Evolutionary conservation across 2,797 vertebrate genomes (phyloP).

Genomic region (Margarornis squamiger): DNA sequence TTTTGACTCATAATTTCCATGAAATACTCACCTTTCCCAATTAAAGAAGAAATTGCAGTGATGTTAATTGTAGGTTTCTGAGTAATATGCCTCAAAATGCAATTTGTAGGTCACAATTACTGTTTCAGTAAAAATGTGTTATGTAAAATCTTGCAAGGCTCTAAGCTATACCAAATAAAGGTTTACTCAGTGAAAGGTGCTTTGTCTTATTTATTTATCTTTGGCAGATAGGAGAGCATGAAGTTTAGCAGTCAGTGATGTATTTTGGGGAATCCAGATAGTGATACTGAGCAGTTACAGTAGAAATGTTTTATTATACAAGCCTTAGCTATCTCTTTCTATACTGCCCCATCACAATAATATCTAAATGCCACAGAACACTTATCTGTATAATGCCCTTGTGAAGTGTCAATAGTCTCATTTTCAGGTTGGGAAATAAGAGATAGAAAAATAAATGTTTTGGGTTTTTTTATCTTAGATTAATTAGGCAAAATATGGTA

Average conservation of each 20-base stretch:
- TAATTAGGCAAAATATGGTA: background rate
- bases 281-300: background rate
- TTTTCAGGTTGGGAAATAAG: background rate
- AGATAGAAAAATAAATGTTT: background rate
- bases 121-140: background rate
- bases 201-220: conserved; percentile 9
- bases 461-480: background rate
- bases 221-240: background rate
- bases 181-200: background rate
- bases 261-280: background rate
- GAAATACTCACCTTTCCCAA: background rate
- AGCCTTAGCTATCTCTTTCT: background rate
- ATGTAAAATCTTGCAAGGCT: background rate
- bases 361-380: background rate
- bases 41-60: background rate
- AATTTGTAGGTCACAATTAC: background rate
- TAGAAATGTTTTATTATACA: background rate
- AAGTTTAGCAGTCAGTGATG: background rate
- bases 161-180: background rate
- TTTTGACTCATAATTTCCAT: background rate
- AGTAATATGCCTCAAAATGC: background rate
- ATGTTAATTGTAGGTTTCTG: background rate
- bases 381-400: background rate
- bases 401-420: background rate
- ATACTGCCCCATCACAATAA: background rate